Conservation (phyloP, 2,797 vertebrate species). For the Sciurus vulgaris region DNA sequence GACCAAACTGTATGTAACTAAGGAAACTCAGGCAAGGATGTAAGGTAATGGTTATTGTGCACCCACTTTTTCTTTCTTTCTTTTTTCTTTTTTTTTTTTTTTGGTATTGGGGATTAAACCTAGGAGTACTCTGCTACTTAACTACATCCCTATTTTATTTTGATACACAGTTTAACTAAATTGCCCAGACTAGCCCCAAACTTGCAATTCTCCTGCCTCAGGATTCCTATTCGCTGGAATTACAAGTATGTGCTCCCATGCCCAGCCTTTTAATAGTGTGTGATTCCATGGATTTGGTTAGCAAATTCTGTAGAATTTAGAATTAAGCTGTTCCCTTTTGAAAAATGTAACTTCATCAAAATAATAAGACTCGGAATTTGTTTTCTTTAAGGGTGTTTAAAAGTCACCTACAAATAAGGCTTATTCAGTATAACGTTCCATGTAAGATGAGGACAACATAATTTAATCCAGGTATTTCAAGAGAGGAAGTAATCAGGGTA, state of each 20-base stretch:
- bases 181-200: too few relatives aligned
- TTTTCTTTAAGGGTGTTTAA: conserved; percentile 7
- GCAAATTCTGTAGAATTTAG: conserved; percentile 11
- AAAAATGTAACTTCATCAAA: conserved; percentile 47
- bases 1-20: neutral
- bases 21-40: neutral
- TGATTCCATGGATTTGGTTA: neutral
- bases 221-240: too few relatives aligned
- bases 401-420: neutral
- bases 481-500: neutral
- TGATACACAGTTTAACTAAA: too few relatives aligned
- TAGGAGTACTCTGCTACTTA: too few relatives aligned
- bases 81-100: too few relatives aligned
- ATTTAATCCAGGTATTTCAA: conserved; percentile 11
- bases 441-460: conserved; percentile 5
- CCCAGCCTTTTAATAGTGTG: neutral
- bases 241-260: too few relatives aligned
- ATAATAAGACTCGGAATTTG: neutral
- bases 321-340: neutral
- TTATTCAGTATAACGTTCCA: neutral
- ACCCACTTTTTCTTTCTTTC: too few relatives aligned
- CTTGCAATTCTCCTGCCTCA: too few relatives aligned
- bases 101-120: too few relatives aligned
- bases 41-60: neutral
- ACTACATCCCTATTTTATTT: too few relatives aligned